Evolutionary conservation across 2,113 vertebrate genomes (phyloP), one percentile per base, ranked within the genome.

Genomic region (Vireo altiloquus): DNA sequence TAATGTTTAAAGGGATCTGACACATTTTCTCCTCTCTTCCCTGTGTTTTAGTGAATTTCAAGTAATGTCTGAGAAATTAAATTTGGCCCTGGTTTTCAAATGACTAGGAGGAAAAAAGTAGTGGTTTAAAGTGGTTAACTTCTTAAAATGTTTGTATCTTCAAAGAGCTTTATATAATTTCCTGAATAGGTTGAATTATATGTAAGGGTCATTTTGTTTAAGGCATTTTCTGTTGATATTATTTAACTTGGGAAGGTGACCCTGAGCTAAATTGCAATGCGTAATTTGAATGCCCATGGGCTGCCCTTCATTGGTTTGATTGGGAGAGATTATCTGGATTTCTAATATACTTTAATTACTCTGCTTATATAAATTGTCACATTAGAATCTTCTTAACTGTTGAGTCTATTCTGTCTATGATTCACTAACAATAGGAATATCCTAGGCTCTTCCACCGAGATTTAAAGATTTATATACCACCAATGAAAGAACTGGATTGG

Each of bases 281-380:
- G 61, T 82, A 63, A 89, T 95, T 82, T 84, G 74, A 91, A 82
- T 97, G 74, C 77, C 74, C 65, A 71, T 89, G 81, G 84, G 89
- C 81, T 86, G 64, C 77, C 69, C 70, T 95, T 94, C 59, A 35
- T 60, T 78, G 54, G 74, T 83, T 85, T 95, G 93, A 89, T 42
- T 95, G 89, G 81, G 75, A 65, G 70, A 94, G 69, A 85, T 96
- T 91, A 89, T 87, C 90, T 96, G 87, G 84, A 57, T 95, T 95
- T 96, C 82, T 92, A 92, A 94, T 94, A 89, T 87, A 85, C 53
- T 82, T 96, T 95, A 96, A 95, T 96, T 95, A 87, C 74, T 89
- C 70, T 57, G 74, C 53, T 94, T 96, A 53, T 94, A 92, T 95
- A 95, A 95, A 91, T 89, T 81, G 74, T 95, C 87, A 65, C 65